A percentile compares a stretch with the other conserved stretches of the same genome.
Evolutionary conservation across 2,888 invertebrate species (phyloP).

Genomic region (Aricia artaxerxes): DNA sequence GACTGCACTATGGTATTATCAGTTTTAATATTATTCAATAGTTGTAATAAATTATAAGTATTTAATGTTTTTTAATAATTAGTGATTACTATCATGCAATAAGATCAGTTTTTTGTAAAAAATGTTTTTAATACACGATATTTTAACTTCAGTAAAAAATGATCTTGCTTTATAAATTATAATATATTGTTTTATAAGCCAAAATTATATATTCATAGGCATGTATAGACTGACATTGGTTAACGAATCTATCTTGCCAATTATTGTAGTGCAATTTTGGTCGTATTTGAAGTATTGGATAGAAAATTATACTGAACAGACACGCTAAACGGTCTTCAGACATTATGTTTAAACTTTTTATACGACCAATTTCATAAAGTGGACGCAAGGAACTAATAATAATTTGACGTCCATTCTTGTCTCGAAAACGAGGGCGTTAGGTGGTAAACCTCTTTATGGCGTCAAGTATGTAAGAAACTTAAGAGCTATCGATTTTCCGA

Average conservation of each 20-base stretch:
- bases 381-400: neutral
- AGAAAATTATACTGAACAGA: neutral
- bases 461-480: neutral
- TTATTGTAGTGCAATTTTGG: neutral
- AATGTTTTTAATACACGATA: neutral
- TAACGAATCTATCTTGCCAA: neutral
- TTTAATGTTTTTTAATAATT: neutral
- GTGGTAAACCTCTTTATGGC: too few species aligned
- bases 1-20: neutral
- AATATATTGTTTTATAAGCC: neutral
- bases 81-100: neutral
- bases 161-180: neutral
- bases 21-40: neutral
- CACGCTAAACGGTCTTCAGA: neutral
- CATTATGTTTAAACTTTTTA: neutral
- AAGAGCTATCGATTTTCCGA: neutral
- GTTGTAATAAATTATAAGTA: neutral
- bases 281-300: neutral
- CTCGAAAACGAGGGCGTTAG: neutral
- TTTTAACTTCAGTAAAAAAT: neutral
- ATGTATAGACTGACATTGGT: slow-evolving; percentile 3
- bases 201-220: neutral
- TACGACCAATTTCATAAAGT: neutral
- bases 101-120: neutral
- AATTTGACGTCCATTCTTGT: neutral